Evolutionary conservation across 2,888 invertebrate species (phyloP), one percentile per base, ranked within the genome.

Genomic region (Cepaea hortensis): DNA sequence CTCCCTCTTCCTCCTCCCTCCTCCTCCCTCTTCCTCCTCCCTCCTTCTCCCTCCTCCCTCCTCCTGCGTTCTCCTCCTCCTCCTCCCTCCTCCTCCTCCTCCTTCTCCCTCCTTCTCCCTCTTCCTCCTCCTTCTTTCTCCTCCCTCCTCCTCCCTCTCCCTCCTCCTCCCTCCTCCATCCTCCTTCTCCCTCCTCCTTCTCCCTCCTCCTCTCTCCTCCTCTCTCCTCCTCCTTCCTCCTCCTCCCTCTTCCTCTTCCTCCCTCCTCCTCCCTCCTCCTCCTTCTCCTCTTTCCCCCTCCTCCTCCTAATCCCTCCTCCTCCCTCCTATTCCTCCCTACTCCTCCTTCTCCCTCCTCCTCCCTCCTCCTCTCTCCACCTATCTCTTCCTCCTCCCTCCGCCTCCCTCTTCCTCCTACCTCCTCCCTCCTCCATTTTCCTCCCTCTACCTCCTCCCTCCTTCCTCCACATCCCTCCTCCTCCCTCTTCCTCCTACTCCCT

Each of bases 361-460:
- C n/a, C n/a, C n/a, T n/a, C n/a, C n/a, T n/a, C n/a, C n/a, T n/a
- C n/a, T n/a, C n/a, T n/a, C n/a, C n/a, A n/a, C n/a, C n/a, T n/a
- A n/a, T n/a, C n/a, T n/a, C n/a, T n/a, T n/a, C n/a, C n/a, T n/a
- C n/a, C n/a, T n/a, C n/a, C n/a, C n/a, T n/a, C n/a, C n/a, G n/a
- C n/a, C n/a, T n/a, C n/a, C n/a, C n/a, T n/a, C n/a, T n/a, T n/a
- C n/a, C n/a, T n/a, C n/a, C n/a, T n/a, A n/a, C n/a, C n/a, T n/a
- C n/a, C n/a, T 20, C 20, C 70, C n/a, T 23, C 13, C 50, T 20
- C 15, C 68, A 23, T 68, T 46, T 15, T 46, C 68, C 68, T 68
- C 46, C 20, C 65, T 81, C 68, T 81, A 23, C 35, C 46, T 65
- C 81, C 68, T 68, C 46, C 68, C 20, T 50, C n/a, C 81, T 68